A percentile compares a stretch with the other conserved stretches of the same genome.
phyloP scores from a whole-genome alignment of 2,797 vertebrate genomes.

The Macrochelys suwanniensis region DNA sequence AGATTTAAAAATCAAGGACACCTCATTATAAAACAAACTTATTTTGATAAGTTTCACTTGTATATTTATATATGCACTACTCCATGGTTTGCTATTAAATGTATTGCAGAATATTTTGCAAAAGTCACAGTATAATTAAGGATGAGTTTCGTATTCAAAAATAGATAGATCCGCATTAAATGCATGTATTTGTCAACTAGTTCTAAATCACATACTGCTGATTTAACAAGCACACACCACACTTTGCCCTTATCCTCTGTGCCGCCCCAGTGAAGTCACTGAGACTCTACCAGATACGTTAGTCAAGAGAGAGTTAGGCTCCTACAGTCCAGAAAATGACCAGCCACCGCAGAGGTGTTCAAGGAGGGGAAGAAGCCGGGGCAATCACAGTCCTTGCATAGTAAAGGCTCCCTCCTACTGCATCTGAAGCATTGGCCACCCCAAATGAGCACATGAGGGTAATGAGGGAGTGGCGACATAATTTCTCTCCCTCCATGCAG shows the following conservation, averaged over 20 bases:
- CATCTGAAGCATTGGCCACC: not conserved
- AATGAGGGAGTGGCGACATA: not conserved
- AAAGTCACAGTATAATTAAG: not conserved
- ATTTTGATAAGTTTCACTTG: not conserved
- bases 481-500: not conserved
- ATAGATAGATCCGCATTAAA: not conserved
- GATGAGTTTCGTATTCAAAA: not conserved
- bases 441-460: not conserved
- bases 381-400: not conserved
- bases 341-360: not conserved
- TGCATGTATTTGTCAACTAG: conserved; percentile 21
- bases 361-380: not conserved
- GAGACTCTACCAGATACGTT: not conserved
- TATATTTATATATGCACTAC: not conserved
- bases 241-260: not conserved
- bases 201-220: conserved; percentile 5
- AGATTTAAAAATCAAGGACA: not conserved
- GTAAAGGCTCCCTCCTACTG: not conserved
- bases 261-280: not conserved
- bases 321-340: not conserved
- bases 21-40: not conserved
- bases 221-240: not conserved
- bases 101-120: not conserved
- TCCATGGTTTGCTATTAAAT: not conserved
- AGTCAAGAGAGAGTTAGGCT: not conserved